Evolutionary conservation across 2,113 vertebrate genomes (phyloP), one percentile per base, ranked within the genome.

Genomic region (Struthidea cinerea): DNA sequence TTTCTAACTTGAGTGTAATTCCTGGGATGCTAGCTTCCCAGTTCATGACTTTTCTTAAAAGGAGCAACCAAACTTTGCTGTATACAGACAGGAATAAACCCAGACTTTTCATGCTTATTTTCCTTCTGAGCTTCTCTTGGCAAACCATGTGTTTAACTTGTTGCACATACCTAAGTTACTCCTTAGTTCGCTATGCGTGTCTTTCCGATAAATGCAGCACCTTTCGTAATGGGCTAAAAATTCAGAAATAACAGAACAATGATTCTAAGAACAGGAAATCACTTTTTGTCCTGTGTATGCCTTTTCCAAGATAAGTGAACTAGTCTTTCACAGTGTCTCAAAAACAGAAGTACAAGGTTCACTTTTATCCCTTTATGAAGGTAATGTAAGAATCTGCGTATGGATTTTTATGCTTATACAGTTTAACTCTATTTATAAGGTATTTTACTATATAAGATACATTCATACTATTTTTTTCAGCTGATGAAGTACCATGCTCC

Each of bases 301-400:
- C n/a, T 94, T 97, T 96, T 94, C 44, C 50, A 81, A 94, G 52
- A 61, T 65, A 49, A 33, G 20, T 49, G 76, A 87, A 84, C 37
- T 86, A 42, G 70, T 89, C 30, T 69, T 83, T 71, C 44, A 59
- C 16, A 52, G 42, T 75, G 41, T 86, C 55, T 95, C 37, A 88
- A 37, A 94, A 88, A 39, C 13, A 63, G 39, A 79, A 24, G 7
- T 69, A 77, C 75, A 65, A 82, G 52, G 82, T 96, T 97, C 91
- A 93, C 81, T 89, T 95, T 92, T 90, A 87, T 78, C 52, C 33
- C 84, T 92, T 53, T 73, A 16, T 87, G 65, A 71, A 93, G 19
- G 32, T 92, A 41, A 71, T 77, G 44, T 37, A 63, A 87, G 63
- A 96, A 78, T 53, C 17, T 85, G 35, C 16, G 22, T 47, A 83